Conservation (phyloP, 2,888 invertebrate genomes). For the Chymomyza fuscimana region DNA sequence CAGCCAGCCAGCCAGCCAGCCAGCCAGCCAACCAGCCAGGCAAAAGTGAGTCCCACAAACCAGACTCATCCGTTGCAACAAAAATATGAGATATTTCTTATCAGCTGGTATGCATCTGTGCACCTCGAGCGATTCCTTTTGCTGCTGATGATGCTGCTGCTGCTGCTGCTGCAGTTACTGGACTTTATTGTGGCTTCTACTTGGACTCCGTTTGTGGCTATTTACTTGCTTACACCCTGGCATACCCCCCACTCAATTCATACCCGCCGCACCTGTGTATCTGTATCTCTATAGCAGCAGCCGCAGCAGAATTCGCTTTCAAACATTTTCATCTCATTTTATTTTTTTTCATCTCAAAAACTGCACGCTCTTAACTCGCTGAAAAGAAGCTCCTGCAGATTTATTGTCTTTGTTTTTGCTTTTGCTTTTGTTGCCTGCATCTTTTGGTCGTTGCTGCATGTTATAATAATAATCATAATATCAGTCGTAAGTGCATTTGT, state of each 20-base stretch:
- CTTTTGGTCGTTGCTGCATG: conserved; percentile 17
- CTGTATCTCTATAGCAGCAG: conserved; percentile 23
- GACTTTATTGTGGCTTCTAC: conserved; percentile 16
- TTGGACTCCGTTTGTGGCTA: conserved; percentile 3
- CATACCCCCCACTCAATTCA: background rate
- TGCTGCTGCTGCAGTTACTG: conserved; percentile 9
- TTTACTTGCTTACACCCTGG: background rate
- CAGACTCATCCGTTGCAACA: conserved; percentile 41
- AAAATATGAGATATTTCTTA: conserved; percentile 75
- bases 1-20: conserved; percentile 11
- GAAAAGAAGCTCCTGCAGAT: conserved; percentile 71
- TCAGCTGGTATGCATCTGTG: conserved; percentile 79
- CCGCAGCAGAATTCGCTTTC: conserved; percentile 55
- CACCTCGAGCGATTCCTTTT: conserved; percentile 75
- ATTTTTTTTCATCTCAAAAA: background rate
- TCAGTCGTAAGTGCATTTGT: conserved; percentile 72
- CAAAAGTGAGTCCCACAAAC: no score
- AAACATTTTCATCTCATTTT: conserved; percentile 68
- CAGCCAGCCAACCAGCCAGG: conserved; percentile 30
- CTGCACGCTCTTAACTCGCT: conserved; percentile 36
- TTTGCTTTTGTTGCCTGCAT: conserved; percentile 13
- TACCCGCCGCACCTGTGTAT: conserved; percentile 1
- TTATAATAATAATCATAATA: conserved; percentile 68
- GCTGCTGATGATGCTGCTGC: conserved; percentile 5
- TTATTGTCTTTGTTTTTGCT: conserved; percentile 67